A percentile compares a stretch with the other conserved stretches of the same genome.
Evolutionary conservation across 2,888 invertebrate species (phyloP).

Genomic region (Slavum lentiscoides): DNA sequence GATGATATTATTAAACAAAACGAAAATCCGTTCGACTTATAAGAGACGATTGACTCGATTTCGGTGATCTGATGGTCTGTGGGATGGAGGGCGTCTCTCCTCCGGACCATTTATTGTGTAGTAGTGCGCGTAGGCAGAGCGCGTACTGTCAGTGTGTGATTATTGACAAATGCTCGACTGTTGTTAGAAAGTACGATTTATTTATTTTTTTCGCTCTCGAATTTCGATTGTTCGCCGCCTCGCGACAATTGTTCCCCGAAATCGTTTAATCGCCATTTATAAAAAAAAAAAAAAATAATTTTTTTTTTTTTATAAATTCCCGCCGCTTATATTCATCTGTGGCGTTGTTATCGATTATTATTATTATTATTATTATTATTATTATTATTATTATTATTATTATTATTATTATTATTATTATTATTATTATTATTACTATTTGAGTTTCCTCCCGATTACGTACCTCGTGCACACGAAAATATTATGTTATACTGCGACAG

Average conservation of each 20-base stretch:
- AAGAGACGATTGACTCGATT: too few relatives aligned
- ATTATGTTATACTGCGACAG: too few relatives aligned
- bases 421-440: too few relatives aligned
- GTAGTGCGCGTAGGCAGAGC: background rate
- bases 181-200: constrained; percentile 21
- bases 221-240: background rate
- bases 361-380: too few relatives aligned
- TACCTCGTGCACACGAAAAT: too few relatives aligned
- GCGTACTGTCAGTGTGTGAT: background rate
- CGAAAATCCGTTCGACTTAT: too few relatives aligned
- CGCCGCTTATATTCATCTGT: background rate
- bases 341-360: background rate
- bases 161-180: constrained; percentile 6
- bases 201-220: background rate
- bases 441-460: too few relatives aligned
- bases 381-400: too few relatives aligned
- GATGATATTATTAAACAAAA: too few relatives aligned
- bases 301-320: background rate
- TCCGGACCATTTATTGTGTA: background rate
- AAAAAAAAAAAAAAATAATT: too few relatives aligned
- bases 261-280: background rate
- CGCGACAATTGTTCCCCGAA: background rate
- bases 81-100: background rate
- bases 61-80: too few relatives aligned
- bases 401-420: too few relatives aligned